Base-by-base conservation (phyloP, 2,888 invertebrate genomes). In the Stenolophus ochropezus region DNA sequence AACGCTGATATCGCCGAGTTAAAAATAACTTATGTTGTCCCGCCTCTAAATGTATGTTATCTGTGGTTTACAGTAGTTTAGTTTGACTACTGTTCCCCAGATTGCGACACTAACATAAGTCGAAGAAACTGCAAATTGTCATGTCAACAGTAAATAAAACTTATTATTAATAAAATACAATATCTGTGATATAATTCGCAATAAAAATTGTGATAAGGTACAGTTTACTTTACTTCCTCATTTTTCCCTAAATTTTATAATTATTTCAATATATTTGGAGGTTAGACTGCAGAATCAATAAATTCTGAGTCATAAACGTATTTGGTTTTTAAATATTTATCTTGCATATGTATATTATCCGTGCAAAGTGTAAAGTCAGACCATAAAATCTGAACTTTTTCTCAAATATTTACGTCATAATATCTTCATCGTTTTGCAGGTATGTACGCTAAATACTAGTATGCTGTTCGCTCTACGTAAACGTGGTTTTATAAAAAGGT, bases 401-500 rank as follows among this genome's bases (percentile, higher is more conserved):
- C 11, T 1, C 11, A 14, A 65, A 53, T 25, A 47, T 27, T 21
- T 23, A 6, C 53, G 1, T 23, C 11, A n/a, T 73, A 42, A 49
- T 23, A 33, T 73, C 18, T 51, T 11, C 47, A 23, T 71, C 18
- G 8, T 74, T 74, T 75, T 76, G 4, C 76, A 76, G 76, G 76
- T 76, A 76, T 53, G 76, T 76, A 76, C 27, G 23, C 27, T 21
- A 11, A 33, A 56, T 53, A 76, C 42, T 61, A 53, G 53, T 65
- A 47, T 79, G 79, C 21, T 69, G 49, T 47, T 65, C 23, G 14
- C 71, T 20, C 73, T 20, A 4, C 49, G 79, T n/a, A 79, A 79
- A 79, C 69, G 79, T 14, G 16, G 51, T 53, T 69, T 27, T 21
- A 51, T 79, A 18, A 65, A 69, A 79, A 79, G 79, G 79, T 79